phyloP scores from a whole-genome alignment of 2,797 vertebrate species.

The Oophaga sylvatica region DNA sequence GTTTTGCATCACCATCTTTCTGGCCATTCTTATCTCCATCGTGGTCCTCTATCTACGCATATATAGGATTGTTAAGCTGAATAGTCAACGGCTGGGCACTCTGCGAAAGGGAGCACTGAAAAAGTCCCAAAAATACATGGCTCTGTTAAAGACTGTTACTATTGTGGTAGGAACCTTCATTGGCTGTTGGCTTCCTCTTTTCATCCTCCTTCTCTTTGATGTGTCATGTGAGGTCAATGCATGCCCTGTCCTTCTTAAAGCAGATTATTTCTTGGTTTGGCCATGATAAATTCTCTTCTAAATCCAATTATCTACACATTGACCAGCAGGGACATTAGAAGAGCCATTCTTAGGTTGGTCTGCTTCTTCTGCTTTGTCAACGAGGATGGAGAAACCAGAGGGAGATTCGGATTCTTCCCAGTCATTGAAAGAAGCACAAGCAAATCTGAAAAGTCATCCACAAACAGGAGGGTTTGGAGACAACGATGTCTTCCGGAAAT shows the following conservation, averaged over 20 bases:
- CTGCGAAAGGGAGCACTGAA: conserved; percentile 72
- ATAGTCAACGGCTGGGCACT: conserved; percentile 74
- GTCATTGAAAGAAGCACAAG: conserved; percentile 84
- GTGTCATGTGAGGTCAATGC: conserved; percentile 75
- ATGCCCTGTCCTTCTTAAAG: conserved; percentile 81
- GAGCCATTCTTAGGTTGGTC: conserved; percentile 82
- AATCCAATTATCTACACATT: conserved; percentile 92
- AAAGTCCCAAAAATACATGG: conserved; percentile 81
- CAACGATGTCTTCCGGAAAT: conserved; percentile 80
- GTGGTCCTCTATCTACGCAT: conserved; percentile 83
- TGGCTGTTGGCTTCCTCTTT: conserved; percentile 89
- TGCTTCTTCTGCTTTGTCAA: conserved; percentile 77
- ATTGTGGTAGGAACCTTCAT: conserved; percentile 88
- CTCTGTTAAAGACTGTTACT: conserved; percentile 87
- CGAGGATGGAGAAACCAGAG: conserved; percentile 77
- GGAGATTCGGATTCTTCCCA: conserved; percentile 74
- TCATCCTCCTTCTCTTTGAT: conserved; percentile 85
- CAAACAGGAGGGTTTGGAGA: conserved; percentile 76
- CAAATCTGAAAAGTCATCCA: conserved; percentile 80
- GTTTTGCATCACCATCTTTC: conserved; percentile 82
- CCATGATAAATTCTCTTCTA: conserved; percentile 88
- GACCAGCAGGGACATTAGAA: conserved; percentile 86
- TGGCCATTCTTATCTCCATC: conserved; percentile 79
- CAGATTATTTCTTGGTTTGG: conserved; percentile 86
- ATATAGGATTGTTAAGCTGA: conserved; percentile 83